phyloP scores from a whole-genome alignment of 2,797 vertebrate genomes.

The Dallia pectoralis region DNA sequence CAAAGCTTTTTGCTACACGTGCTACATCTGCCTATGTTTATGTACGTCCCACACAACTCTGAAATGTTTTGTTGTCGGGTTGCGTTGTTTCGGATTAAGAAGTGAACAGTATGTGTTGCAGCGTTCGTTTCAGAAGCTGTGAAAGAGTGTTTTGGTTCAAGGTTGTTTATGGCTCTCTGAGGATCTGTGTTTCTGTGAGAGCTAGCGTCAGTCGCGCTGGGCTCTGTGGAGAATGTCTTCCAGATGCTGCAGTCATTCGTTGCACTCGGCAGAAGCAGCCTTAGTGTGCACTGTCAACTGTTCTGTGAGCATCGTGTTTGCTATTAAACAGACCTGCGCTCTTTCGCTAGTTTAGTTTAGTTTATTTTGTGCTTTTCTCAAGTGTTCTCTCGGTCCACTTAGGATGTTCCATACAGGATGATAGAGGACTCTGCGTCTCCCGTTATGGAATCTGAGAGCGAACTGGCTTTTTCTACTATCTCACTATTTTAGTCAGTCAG shows the following conservation, averaged over 20 bases:
- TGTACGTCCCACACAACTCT: neutral
- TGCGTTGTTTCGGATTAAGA: neutral
- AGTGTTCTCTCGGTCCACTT: neutral
- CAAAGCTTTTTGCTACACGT: too few relatives aligned
- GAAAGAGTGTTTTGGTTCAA: neutral
- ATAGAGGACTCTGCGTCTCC: too few relatives aligned
- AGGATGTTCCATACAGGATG: too few relatives aligned
- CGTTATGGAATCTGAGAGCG: too few relatives aligned
- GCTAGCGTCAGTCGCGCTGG: neutral
- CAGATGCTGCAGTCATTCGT: neutral
- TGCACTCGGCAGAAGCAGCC: neutral
- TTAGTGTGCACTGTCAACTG: neutral
- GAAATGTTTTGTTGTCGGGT: neutral
- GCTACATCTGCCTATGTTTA: too few relatives aligned
- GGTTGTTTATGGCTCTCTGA: neutral
- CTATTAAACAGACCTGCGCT: neutral
- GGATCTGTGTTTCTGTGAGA: neutral
- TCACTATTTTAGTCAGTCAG: too few relatives aligned
- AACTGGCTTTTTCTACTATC: too few relatives aligned
- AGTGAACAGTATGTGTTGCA: neutral
- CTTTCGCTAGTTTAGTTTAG: neutral
- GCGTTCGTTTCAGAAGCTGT: slow-evolving; percentile 1
- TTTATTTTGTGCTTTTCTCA: neutral
- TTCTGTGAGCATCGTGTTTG: neutral
- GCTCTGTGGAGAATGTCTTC: neutral